A percentile compares a stretch with the other conserved stretches of the same genome.
These are phyloP conservation scores for Harpegnathos saltator DNA, from an alignment of 1,140 invertebrate genomes.

Conservation along the genomic window DNA sequence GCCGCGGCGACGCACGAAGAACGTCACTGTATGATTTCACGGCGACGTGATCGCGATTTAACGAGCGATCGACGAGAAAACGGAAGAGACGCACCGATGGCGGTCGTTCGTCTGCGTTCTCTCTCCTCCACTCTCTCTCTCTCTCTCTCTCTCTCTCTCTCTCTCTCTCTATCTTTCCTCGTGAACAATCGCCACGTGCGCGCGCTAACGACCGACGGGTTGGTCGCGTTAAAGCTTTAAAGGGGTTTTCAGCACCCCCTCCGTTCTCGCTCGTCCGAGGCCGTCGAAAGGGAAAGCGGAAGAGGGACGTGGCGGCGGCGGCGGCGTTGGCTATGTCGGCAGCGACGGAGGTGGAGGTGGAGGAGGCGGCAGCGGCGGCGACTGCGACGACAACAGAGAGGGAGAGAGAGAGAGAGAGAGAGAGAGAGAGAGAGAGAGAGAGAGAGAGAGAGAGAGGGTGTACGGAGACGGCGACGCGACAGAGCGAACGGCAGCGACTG, in stretches of 20 bases:
- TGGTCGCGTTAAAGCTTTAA: constrained; percentile 67
- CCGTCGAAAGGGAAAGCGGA: constrained; percentile 74
- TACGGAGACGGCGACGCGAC: constrained; percentile 44
- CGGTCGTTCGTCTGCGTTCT: neutral
- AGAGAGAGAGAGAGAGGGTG: constrained; percentile 50
- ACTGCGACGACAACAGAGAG: constrained; percentile 46
- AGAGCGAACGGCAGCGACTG: constrained; percentile 52
- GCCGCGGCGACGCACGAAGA: neutral
- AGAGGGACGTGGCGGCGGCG: constrained; percentile 45
- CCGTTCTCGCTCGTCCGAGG: constrained; percentile 65
- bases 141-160: neutral
- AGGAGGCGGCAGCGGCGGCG: constrained; percentile 16
- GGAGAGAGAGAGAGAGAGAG: constrained; percentile 16
- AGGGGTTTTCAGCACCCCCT: constrained; percentile 66
- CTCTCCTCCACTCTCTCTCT: too few relatives aligned
- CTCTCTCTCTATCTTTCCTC: too few relatives aligned
- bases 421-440: too few relatives aligned
- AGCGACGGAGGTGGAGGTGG: constrained; percentile 12
- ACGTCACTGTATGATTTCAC: constrained; percentile 18
- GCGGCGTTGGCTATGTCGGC: constrained; percentile 29
- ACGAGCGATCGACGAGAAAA: neutral
- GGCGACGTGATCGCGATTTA: constrained; percentile 29
- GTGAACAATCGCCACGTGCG: constrained; percentile 36
- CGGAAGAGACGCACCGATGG: neutral
- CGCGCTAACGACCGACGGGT: constrained; percentile 45